Base-by-base conservation (phyloP, 2,113 vertebrate genomes). In the Callorhinus ursinus region DNA sequence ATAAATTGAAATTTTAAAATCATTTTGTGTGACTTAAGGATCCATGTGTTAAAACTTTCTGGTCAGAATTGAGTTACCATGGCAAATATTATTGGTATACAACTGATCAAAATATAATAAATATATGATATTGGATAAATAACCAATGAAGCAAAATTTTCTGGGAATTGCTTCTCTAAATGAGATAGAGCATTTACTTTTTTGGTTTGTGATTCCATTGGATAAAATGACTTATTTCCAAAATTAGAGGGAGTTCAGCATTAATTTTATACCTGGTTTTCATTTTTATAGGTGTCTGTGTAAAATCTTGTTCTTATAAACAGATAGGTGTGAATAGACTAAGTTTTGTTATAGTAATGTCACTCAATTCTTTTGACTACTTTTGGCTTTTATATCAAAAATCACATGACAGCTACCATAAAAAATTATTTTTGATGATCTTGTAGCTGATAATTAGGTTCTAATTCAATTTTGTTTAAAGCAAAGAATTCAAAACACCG, bases 181-280 rank as follows among this genome's bases (percentile, higher is more conserved):
- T 91, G 22, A 96, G 24, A 46, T 42, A 51, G 39, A 55, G 12
- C 69, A 82, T 93, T 95, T 53, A 80, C 28, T 55, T 24, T 49
- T 39, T 90, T 86, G 72, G 28, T 74, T 67, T 65, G 12, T 77
- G 92, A 72, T 80, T 46, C 42, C 28, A 49, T 36, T 61, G 63
- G 3, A 49, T 81, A 13, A 65, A 91, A 87, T 88, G 82, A 82
- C 15, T 93, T 85, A 33, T 67, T 87, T 49, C 18, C 24, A 67
- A 42, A 63, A 79, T 53, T 0, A 79, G 21, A 81, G 71, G 71
- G 36, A 51, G 15, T 57, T 88, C 31, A 67, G 46, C 24, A 76
- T 88, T 94, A 76, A 95, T 81, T 91, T 93, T 91, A 55, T 67
- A 59, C n/a, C 61, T 93, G 39, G 12, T 84, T 89, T 89, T 71